phyloP scores from a whole-genome alignment of 1,140 invertebrate genomes.

The Cyrtorhinus lividipennis region DNA sequence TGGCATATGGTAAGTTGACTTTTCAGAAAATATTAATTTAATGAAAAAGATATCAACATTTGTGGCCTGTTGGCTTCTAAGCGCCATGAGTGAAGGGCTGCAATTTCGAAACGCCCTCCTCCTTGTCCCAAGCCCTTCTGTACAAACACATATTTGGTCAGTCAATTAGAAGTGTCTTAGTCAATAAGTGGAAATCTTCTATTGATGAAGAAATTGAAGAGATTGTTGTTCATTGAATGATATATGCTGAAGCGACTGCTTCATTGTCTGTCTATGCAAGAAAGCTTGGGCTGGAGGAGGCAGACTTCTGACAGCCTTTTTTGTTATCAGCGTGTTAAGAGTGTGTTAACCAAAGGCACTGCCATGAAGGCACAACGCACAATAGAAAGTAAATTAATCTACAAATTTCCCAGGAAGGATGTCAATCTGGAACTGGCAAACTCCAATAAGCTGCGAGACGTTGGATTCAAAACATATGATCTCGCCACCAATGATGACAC shows the following conservation, averaged over 20 bases:
- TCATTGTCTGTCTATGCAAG: too few relatives aligned
- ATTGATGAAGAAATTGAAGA: too few relatives aligned
- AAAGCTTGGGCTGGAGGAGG: too few relatives aligned
- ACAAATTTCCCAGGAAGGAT: constrained; percentile 41
- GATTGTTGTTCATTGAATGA: too few relatives aligned
- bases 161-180: too few relatives aligned
- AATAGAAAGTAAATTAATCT: too few relatives aligned
- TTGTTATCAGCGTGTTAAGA: too few relatives aligned
- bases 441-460: constrained; percentile 33
- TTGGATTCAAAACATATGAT: constrained; percentile 34
- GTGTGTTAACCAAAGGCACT: too few relatives aligned
- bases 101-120: constrained; percentile 23
- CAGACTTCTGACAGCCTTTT: too few relatives aligned
- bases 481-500: constrained; percentile 26
- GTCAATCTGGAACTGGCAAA: constrained; percentile 38
- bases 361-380: too few relatives aligned
- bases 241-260: too few relatives aligned
- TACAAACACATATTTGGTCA: neutral
- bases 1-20: constrained; percentile 71
- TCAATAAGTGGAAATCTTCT: too few relatives aligned
- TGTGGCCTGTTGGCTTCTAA: constrained; percentile 36
- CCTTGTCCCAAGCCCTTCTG: neutral
- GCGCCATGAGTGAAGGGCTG: constrained; percentile 38
- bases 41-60: constrained; percentile 30
- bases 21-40: constrained; percentile 9